Percentiles rank a stretch among this genome's conserved stretches.
Evolutionary conservation across 2,888 invertebrate species (phyloP).

Genomic region (Drosophila pseudotalamancana): DNA sequence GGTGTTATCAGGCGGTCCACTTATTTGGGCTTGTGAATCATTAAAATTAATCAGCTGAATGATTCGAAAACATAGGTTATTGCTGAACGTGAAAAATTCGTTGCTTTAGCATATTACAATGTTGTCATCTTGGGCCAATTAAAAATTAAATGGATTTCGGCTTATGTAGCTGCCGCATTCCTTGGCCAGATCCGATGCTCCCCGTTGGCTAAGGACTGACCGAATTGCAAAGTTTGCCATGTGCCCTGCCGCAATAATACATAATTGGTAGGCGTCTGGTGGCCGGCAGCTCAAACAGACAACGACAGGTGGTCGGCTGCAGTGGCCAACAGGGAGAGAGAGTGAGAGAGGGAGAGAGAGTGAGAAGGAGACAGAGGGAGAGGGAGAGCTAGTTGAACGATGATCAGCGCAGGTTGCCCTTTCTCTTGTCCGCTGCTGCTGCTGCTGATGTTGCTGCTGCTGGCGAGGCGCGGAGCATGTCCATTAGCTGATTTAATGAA

Average conservation of each 20-base stretch:
- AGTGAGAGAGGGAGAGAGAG: conserved; percentile 2
- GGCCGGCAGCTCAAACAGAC: conserved; percentile 65
- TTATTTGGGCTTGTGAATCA: too few relatives aligned
- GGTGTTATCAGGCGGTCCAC: too few relatives aligned
- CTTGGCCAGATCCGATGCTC: conserved; percentile 8
- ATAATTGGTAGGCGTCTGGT: conserved; percentile 74
- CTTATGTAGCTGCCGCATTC: conserved; percentile 32
- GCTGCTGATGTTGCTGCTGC: background rate
- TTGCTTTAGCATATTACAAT: conserved; percentile 17
- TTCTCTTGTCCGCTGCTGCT: conserved; percentile 18
- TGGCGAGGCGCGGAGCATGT: conserved; percentile 51
- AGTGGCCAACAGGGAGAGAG: conserved; percentile 27
- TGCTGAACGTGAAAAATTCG: too few relatives aligned
- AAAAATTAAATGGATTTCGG: conserved; percentile 31
- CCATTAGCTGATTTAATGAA: conserved; percentile 80
- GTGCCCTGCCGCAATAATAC: conserved; percentile 29
- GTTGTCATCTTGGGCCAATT: conserved; percentile 39
- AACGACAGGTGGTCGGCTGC: conserved; percentile 80
- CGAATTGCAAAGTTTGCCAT: conserved; percentile 44
- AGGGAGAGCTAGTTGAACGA: conserved; percentile 3
- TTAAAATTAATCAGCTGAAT: too few relatives aligned
- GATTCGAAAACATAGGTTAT: too few relatives aligned
- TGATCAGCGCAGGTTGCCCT: conserved; percentile 53
- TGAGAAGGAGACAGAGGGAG: background rate
- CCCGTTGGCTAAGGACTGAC: conserved; percentile 20